Evolutionary conservation across 1,140 invertebrate genomes (phyloP), one percentile per base, ranked within the genome.

Genomic region (Achatina immaculata): DNA sequence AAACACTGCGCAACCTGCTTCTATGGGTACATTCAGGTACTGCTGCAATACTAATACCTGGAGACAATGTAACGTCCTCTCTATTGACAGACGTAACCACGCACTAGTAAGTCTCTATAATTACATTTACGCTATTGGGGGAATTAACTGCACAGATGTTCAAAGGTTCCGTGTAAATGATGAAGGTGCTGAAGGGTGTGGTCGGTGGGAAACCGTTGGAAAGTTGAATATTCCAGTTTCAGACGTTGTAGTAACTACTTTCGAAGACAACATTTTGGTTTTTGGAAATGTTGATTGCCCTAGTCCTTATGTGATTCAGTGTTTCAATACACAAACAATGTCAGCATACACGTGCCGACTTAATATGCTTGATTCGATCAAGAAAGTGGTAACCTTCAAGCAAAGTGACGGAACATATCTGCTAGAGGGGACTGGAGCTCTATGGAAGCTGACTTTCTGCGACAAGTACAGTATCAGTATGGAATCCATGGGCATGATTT

Each of bases 81-180:
- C 9, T 31, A 7, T 31, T 9, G 14, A 9, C 14, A 66, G 62
- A 66, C 14, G 31, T 9, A 28, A 66, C 62, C 28, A 28, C 28
- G 14, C 14, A 14, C 62, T 66, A 66, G 62, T 66, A 66, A 9
- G 62, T 66, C 62, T 66, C 19, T 19, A 66, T 31, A 66, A 66
- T 31, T 66, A 66, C 28, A 66, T 66, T 31, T 66, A 66, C 31
- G 62, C 62, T 31, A 66, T 66, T n/a, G 62, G 62, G 28, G 62
- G 62, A 19, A 31, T 19, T 31, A 66, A 66, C 62, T 66, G 14
- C 31, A 28, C 62, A 16, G 19, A 19, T 14, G 31, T 66, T 66
- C 19, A 66, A 14, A 66, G 62, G 62, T 66, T 66, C 28, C 9
- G 31, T 66, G 62, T 31, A 9, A 28, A 14, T 9, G 62, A 14